Percentiles rank a stretch among this genome's conserved stretches.
phyloP scores from a whole-genome alignment of 2,888 invertebrate genomes.

The Diaphora mendica region DNA sequence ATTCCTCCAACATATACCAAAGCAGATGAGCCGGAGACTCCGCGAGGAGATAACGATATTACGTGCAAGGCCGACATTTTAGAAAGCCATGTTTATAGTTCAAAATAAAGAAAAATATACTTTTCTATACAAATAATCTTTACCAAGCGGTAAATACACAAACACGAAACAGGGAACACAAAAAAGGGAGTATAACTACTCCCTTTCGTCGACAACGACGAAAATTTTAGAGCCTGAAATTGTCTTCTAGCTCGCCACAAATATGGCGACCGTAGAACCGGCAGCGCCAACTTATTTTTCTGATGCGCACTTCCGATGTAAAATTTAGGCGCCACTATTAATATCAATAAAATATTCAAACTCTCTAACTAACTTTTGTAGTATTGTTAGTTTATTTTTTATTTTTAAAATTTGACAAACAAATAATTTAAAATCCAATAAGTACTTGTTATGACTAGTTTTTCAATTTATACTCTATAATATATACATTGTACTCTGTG shows the following conservation, averaged over 20 bases:
- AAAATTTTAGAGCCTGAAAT: constrained; percentile 81
- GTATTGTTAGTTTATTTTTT: constrained; percentile 32
- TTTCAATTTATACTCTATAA: neutral
- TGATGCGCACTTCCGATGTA: constrained; percentile 78
- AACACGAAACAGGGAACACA: constrained; percentile 68
- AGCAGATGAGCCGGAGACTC: constrained; percentile 87
- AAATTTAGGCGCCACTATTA: constrained; percentile 16
- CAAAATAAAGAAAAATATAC: constrained; percentile 85
- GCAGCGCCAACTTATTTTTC: constrained; percentile 77
- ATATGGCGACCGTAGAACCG: constrained; percentile 89
- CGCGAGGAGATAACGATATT: constrained; percentile 90
- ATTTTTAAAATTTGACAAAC: constrained; percentile 27
- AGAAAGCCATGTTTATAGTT: constrained; percentile 92
- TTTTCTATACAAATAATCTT: constrained; percentile 64
- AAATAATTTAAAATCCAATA: constrained; percentile 31
- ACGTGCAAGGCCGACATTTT: constrained; percentile 92
- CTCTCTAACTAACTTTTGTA: neutral
- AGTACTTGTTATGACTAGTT: constrained; percentile 51
- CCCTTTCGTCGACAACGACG: constrained; percentile 90
- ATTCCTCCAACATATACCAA: constrained; percentile 85
- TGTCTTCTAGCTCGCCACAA: constrained; percentile 86
- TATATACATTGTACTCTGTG: too few species aligned
- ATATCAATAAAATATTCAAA: constrained; percentile 18
- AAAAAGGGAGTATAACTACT: constrained; percentile 87
- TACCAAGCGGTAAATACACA: constrained; percentile 72